phyloP scores from a whole-genome alignment of 1,140 invertebrate species.

The Neodiprion fabricii region DNA sequence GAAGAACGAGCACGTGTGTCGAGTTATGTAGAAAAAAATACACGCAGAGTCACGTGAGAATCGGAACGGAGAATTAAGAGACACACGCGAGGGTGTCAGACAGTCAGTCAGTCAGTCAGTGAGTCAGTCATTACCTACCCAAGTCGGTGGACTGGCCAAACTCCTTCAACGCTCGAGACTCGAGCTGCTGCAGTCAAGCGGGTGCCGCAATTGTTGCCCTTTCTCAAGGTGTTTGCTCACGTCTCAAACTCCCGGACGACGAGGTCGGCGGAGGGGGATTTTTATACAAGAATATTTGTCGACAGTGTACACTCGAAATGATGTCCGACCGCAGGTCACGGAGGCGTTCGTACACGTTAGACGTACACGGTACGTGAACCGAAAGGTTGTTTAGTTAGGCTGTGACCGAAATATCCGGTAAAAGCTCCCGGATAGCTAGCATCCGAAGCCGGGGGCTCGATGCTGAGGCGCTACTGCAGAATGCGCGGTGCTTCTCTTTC shows the following conservation, averaged over 20 bases:
- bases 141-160: neutral
- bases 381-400: constrained; percentile 37
- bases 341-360: neutral
- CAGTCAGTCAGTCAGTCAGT: no score
- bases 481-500: no score
- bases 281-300: constrained; percentile 34
- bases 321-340: constrained; percentile 12
- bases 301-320: constrained; percentile 24
- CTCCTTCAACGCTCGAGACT: no score
- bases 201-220: neutral
- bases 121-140: no score
- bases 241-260: constrained; percentile 11
- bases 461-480: no score
- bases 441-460: no score
- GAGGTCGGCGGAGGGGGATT: constrained; percentile 16
- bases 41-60: neutral
- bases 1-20: no score
- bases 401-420: constrained; percentile 31
- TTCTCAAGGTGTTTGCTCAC: constrained; percentile 29
- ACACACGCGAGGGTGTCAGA: no score
- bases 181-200: neutral
- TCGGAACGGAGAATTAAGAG: neutral
- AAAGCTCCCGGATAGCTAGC: constrained; percentile 23
- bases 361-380: constrained; percentile 6
- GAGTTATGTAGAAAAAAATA: no score